Base-by-base conservation (phyloP, 2,797 vertebrate genomes). In the Martes flavigula region DNA sequence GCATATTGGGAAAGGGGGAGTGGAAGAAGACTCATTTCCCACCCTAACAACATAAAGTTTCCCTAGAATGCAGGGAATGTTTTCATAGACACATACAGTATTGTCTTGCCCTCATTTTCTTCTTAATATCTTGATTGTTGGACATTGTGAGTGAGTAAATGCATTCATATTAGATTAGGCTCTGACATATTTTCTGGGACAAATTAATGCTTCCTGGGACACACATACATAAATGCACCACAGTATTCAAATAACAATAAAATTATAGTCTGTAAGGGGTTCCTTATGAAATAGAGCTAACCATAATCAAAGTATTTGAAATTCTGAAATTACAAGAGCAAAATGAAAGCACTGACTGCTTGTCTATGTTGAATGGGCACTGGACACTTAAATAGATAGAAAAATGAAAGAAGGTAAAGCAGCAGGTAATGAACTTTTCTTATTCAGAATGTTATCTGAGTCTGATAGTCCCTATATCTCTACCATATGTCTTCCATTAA, bases 321-420 rank as follows among this genome's bases (percentile, higher is more conserved):
- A 79, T 40, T 75, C 68, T 68, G 14, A 75, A 86, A 64, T 87
- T 68, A 58, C 5, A 87, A 87, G 6, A 46, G 58, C 46, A 78
- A 91, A 82, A 73, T 72, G 32, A 90, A 23, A 51, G 79, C 2
- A 68, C 0, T 25, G 18, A 58, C 38, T 66, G 30, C 21, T 87
- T 73, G 25, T 87, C 38, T 72, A 12, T 81, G n/a, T 32, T 86
- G 66, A 95, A 14, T 85, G 40, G 3, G 5, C 35, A 14, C 21
- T 7, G 1, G 14, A 0, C 46, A 84, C 35, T 84, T 90, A 62
- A 51, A 88, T 13, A 84, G 17, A 70, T 7, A 56, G 10, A 81
- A 35, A 23, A 25, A 68, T 66, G 9, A 56, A 78, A 30, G 25
- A 85, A 43, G 4, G 46, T 48, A 51, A 75, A 58, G 8, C 38